Evolutionary conservation across 2,113 vertebrate species (phyloP), one percentile per base, ranked within the genome.

Genomic region (Limanda limanda): DNA sequence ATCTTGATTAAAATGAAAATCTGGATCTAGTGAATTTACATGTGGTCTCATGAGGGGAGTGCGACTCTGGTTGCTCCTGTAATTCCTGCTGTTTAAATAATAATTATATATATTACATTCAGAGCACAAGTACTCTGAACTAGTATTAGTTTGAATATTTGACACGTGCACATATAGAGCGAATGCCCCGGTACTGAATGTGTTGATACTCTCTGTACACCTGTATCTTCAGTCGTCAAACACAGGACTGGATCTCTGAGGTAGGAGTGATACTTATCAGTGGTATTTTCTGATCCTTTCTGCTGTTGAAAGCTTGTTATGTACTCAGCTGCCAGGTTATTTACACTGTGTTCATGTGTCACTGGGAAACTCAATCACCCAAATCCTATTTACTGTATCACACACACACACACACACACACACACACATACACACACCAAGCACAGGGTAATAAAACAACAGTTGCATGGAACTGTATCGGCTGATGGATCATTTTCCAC

Each of bases 281-380:
- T 31, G 1, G 13, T 57, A 42, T 68, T 81, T 62, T 37, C 15
- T 24, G 2, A 56, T 20, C 37, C 62, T 20, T 56, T 67, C 37
- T 65, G 66, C 63, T 66, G 58, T 47, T 55, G 56, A 23, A 60
- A 58, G 52, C 54, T 20, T 8, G 3, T 3, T 84, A 78, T 89
- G 74, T 86, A 73, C 70, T 78, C 76, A 86, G 70, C 78, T 80
- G 81, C 51, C 51, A 52, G 45, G 17, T 54, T 65, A 58, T 66
- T 14, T 57, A 31, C 75, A 67, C 73, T 23, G 59, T 82, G 57
- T 66, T 78, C 4, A 9, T 58, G 8, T 51, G 78, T 80, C 35
- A 76, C 83, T 62, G 20, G 74, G 80, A 82, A 79, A 87, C 80
- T 17, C 31, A 68, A 42, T n/a, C 35, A 10, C 11, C n/a, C 5